Evolutionary conservation across 2,113 vertebrate genomes (phyloP).

Genomic region (Pterocles burchelli): DNA sequence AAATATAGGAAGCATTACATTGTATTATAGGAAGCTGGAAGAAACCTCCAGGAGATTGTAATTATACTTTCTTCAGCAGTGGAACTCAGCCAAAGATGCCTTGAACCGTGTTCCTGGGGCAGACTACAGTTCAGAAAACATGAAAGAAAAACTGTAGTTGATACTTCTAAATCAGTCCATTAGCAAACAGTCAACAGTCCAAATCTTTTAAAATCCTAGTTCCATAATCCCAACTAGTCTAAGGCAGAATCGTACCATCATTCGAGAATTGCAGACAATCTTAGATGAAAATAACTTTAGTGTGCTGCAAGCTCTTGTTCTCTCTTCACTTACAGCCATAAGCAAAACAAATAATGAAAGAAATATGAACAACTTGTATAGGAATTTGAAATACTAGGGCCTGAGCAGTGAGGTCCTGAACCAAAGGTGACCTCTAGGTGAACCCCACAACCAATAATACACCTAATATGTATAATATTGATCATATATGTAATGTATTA

Average conservation of each 20-base stretch:
- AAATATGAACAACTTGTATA: neutral
- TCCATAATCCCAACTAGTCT: neutral
- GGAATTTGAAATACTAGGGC: no score
- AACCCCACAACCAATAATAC: no score
- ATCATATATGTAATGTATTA: no score
- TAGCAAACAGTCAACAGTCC: neutral
- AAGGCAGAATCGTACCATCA: neutral
- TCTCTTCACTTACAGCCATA: neutral
- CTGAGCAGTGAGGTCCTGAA: no score
- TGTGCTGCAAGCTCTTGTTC: neutral
- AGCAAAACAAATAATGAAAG: neutral
- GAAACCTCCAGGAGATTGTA: neutral
- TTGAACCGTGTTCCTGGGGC: neutral
- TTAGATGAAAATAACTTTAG: neutral
- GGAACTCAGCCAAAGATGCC: neutral
- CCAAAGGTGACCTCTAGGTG: no score
- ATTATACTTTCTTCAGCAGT: neutral
- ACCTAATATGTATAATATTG: no score
- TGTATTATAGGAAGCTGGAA: neutral
- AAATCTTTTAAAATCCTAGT: neutral
- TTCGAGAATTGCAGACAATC: neutral
- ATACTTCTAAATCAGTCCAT: neutral
- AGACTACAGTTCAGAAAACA: neutral
- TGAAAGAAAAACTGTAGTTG: neutral
- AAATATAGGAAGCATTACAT: neutral